Base-by-base conservation (phyloP, 2,888 invertebrate species). In the Iphiclides podalirius region DNA sequence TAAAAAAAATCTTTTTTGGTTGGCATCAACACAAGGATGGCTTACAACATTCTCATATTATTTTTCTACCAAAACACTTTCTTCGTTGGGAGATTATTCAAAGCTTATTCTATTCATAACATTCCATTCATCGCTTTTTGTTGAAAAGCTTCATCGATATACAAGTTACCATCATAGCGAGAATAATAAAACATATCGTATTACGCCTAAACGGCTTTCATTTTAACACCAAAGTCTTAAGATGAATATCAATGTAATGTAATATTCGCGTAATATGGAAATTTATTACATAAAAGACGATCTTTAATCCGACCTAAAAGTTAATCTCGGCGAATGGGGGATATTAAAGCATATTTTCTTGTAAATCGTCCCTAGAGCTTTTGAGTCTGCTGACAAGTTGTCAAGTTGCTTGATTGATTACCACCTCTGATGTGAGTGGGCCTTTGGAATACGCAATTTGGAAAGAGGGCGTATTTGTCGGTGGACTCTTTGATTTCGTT, bases 281-380 rank as follows among this genome's bases (percentile, higher is more conserved):
- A 40, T 40, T 28, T 43, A 36, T 42, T 31, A 40, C 9, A 37
- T 12, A 37, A 42, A 45, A 38, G 31, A 9, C 37, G 31, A 37
- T 48, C 47, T 41, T 37, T 42, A 37, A 41, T 41, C 13, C 42
- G 20, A 48, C 37, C 41, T 37, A 42, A 48, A 48, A 48, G 47
- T 48, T 48, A 48, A 48, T 42, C 47, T 42, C 47, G 36, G 12
- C 36, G 31, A 42, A 48, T 48, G 42, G 47, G 36, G 41, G 42
- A 48, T 41, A 42, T 48, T 48, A 48, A 48, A 48, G 47, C 47
- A 37, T 48, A 48, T 48, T 48, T 48, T 48, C 47, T 41, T 48
- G 47, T 48, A 48, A 48, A 48, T 48, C 47, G 47, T 48, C 20
- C 41, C 41, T 13, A 16, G 26, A 41, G 20, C 42, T 42, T 47